Percentiles rank a stretch among this genome's conserved stretches.
Evolutionary conservation across 1,140 invertebrate genomes (phyloP).

Genomic region (Bombus confusus): DNA sequence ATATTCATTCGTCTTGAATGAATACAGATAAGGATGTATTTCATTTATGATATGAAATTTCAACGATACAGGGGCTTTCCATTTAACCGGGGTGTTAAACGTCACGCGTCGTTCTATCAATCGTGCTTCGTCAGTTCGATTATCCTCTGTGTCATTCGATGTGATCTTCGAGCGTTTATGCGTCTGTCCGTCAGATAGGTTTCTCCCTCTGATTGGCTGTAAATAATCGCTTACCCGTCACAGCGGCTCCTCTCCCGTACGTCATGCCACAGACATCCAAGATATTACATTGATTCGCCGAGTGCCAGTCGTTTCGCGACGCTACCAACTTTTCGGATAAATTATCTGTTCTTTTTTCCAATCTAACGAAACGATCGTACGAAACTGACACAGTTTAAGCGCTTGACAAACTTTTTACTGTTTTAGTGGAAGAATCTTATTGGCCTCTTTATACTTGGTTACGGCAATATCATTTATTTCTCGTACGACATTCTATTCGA

Average conservation of each 20-base stretch:
- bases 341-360: neutral
- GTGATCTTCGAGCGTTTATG: conserved; percentile 44
- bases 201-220: conserved; percentile 50
- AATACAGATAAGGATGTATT: neutral
- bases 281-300: conserved; percentile 30
- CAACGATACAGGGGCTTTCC: neutral
- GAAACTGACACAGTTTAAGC: neutral
- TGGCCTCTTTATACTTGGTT: neutral
- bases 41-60: neutral
- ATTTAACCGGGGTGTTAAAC: neutral
- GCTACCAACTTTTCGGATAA: conserved; percentile 7
- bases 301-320: neutral
- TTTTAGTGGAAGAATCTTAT: neutral
- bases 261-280: conserved; percentile 29
- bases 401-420: neutral
- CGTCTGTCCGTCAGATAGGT: conserved; percentile 33
- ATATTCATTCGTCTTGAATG: neutral
- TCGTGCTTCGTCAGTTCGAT: conserved; percentile 56
- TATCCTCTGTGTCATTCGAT: conserved; percentile 35
- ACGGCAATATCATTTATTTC: neutral
- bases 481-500: neutral
- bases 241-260: neutral
- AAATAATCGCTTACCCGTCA: conserved; percentile 39
- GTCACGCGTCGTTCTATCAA: conserved; percentile 44
- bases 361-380: neutral